phyloP scores from a whole-genome alignment of 1,140 invertebrate genomes.

The Lepidostoma basale region DNA sequence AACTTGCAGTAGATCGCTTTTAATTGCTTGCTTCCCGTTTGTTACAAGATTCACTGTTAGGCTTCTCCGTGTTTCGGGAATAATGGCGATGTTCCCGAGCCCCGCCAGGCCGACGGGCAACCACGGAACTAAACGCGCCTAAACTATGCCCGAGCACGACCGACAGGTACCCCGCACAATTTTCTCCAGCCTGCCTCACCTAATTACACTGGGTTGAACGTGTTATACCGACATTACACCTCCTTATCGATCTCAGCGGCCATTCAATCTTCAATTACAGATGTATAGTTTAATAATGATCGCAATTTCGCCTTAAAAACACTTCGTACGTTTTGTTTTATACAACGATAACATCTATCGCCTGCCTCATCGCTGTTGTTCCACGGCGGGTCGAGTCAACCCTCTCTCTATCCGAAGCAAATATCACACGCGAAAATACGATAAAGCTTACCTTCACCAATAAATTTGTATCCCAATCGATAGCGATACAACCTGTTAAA shows the following conservation, averaged over 20 bases:
- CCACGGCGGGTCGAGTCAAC: neutral
- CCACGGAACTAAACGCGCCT: too few relatives aligned
- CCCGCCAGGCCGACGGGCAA: too few relatives aligned
- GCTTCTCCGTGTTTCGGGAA: too few relatives aligned
- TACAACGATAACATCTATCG: constrained; percentile 2
- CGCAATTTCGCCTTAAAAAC: constrained; percentile 25
- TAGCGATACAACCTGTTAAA: too few relatives aligned
- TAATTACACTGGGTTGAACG: constrained; percentile 19
- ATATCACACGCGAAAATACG: too few relatives aligned
- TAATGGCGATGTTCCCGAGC: too few relatives aligned
- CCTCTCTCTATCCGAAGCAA: neutral
- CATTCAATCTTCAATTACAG: constrained; percentile 38
- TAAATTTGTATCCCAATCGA: too few relatives aligned
- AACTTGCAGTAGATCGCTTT: too few relatives aligned
- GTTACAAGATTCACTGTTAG: too few relatives aligned
- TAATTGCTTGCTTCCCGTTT: too few relatives aligned
- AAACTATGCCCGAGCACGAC: neutral
- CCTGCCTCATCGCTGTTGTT: constrained; percentile 3
- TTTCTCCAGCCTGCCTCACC: neutral
- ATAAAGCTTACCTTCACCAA: too few relatives aligned
- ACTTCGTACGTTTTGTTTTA: constrained; percentile 20
- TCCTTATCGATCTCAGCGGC: constrained; percentile 31
- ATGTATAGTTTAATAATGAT: constrained; percentile 41
- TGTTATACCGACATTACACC: constrained; percentile 36
- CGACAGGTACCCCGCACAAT: neutral